Evolutionary conservation across 2,888 invertebrate genomes (phyloP).

Genomic region (Harpalus rufipes): DNA sequence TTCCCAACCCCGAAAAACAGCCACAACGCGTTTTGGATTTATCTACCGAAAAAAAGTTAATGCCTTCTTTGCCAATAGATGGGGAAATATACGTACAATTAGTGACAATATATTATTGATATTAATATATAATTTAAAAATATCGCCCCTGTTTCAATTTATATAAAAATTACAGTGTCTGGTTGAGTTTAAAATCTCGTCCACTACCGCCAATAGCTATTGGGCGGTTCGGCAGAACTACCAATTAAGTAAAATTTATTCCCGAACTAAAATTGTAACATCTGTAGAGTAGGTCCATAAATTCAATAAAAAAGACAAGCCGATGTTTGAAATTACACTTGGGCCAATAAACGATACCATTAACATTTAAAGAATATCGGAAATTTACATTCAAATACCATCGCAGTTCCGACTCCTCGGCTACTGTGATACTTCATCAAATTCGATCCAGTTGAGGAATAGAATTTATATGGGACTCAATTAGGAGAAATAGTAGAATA

Average conservation of each 20-base stretch:
- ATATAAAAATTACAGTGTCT: conserved; percentile 34
- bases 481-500: background rate
- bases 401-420: background rate
- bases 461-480: conserved; percentile 10
- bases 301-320: conserved; percentile 65
- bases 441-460: conserved; percentile 17
- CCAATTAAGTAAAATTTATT: conserved; percentile 66
- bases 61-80: too few species aligned
- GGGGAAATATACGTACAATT: conserved; percentile 1
- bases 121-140: background rate
- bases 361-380: conserved; percentile 62
- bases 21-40: too few species aligned
- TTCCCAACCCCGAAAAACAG: too few species aligned
- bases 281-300: conserved; percentile 60
- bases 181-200: background rate
- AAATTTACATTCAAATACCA: conserved; percentile 62
- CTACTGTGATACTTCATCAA: conserved; percentile 37
- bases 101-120: background rate
- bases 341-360: conserved; percentile 62
- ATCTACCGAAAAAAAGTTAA: too few species aligned
- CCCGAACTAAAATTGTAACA: conserved; percentile 60
- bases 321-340: conserved; percentile 59
- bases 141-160: background rate
- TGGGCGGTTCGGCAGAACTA: conserved; percentile 39
- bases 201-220: conserved; percentile 15